Evolutionary conservation across 2,113 vertebrate species (phyloP).

Genomic region (Lepisosteus osseus): DNA sequence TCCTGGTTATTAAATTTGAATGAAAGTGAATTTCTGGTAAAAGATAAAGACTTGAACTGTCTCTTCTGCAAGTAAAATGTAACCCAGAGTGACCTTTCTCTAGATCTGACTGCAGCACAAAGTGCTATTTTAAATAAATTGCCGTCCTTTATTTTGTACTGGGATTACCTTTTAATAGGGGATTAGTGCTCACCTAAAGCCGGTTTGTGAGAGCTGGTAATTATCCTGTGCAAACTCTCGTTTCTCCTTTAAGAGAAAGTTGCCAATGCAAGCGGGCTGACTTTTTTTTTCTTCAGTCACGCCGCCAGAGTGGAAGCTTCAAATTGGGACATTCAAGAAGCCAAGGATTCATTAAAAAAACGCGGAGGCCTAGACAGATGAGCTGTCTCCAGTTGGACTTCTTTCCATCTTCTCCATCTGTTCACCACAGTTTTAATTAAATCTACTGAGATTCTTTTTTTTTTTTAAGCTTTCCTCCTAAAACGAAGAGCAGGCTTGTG

Average conservation of each 20-base stretch:
- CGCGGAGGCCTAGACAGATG: conserved; percentile 80
- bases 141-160: conserved; percentile 56
- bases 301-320: conserved; percentile 64
- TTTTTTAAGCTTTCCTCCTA: conserved; percentile 52
- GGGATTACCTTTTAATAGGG: conserved; percentile 66
- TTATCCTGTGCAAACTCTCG: conserved; percentile 51
- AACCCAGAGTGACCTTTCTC: conserved; percentile 51
- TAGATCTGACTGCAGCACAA: conserved; percentile 26
- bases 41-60: conserved; percentile 50
- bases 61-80: conserved; percentile 47
- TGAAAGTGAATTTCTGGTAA: conserved; percentile 57
- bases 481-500: conserved; percentile 71
- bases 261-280: conserved; percentile 43
- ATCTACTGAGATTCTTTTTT: conserved; percentile 86
- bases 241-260: conserved; percentile 49
- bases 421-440: conserved; percentile 96
- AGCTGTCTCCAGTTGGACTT: conserved; percentile 86
- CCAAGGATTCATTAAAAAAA: conserved; percentile 78
- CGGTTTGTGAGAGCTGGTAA: conserved; percentile 43
- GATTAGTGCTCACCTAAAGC: conserved; percentile 47
- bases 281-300: conserved; percentile 55
- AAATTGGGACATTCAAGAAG: conserved; percentile 63
- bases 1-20: conserved; percentile 64
- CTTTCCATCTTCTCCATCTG: conserved; percentile 94
- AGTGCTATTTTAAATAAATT: conserved; percentile 60